Evolutionary conservation across 2,888 invertebrate genomes (phyloP).

Genomic region (Mesochorus sp.): DNA sequence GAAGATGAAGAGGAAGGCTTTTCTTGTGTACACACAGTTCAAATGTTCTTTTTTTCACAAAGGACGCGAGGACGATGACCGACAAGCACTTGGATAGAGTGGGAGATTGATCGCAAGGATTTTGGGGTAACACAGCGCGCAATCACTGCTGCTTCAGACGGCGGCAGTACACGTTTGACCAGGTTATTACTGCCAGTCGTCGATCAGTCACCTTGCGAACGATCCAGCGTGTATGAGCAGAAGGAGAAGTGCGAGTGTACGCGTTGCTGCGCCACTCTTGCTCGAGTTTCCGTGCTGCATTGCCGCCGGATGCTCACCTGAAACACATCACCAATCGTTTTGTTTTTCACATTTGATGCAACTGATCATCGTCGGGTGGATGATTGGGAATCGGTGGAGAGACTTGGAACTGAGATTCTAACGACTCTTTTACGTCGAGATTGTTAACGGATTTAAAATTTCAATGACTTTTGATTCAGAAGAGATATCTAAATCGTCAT

Average conservation of each 20-base stretch:
- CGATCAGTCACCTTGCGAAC: conserved; percentile 80
- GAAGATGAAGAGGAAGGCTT: background rate
- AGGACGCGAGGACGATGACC: conserved; percentile 15
- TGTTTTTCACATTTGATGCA: too few species aligned
- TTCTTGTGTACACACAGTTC: conserved; percentile 16
- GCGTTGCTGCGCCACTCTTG: conserved; percentile 79
- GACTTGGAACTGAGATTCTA: too few species aligned
- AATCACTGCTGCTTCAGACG: conserved; percentile 42
- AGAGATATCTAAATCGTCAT: too few species aligned
- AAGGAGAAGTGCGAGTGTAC: conserved; percentile 77
- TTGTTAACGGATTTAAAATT: too few species aligned
- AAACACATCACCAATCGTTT: too few species aligned
- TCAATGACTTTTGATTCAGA: too few species aligned
- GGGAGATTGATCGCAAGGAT: conserved; percentile 20
- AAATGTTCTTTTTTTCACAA: conserved; percentile 7
- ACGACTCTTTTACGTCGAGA: too few species aligned
- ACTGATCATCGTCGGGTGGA: too few species aligned
- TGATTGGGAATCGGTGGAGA: too few species aligned
- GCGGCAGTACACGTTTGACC: conserved; percentile 30
- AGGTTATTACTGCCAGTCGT: conserved; percentile 65
- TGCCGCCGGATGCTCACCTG: conserved; percentile 84
- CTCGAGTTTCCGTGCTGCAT: conserved; percentile 84
- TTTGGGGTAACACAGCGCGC: conserved; percentile 43
- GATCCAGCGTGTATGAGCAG: conserved; percentile 77
- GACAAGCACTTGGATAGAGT: conserved; percentile 9